Base-by-base conservation (phyloP, 2,113 vertebrate species). In the Myodes glareolus region DNA sequence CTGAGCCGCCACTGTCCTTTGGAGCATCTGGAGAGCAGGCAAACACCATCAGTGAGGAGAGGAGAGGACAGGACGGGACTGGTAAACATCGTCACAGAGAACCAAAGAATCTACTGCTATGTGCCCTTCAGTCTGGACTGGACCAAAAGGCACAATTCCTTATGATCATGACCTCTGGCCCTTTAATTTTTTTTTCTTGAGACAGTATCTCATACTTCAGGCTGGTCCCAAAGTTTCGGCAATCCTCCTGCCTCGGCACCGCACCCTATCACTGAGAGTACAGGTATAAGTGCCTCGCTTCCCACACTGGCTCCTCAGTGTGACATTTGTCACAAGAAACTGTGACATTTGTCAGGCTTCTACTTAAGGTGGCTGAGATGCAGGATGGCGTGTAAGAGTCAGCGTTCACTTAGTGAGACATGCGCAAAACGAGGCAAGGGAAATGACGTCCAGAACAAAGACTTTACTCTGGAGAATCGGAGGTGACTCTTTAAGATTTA, bases 1-100 rank as follows among this genome's bases (percentile, higher is more conserved):
- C 99, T 4, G 99, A 99, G 95, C 99, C 99, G 11, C 99, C 99
- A 17, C 99, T 99, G 98, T 99, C 99, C 96, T 99, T 99, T 4
- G 99, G 99, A 96, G 99, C 99, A 98, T 99, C 99, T 99, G 98
- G 75, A 98, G 93, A 94, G 90, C 19, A 55, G 93, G 25, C 78
- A 29, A 17, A 73, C 7, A 6, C 29, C 52, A 31, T n/a, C 6
- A n/a, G 65, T 47, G 13, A 21, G 86, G 78, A 87, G 13, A 21
- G 86, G 78, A 87, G 7, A 12, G 47, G 42, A 19, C 0, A 50
- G 47, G 72, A n/a, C 77, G 92, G 91, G 67, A 55, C 77, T 29
- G 6, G 36, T 14, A 88, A 92, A 55, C 47, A 55, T 47, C 50
- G 75, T 52, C 52, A 47, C 45, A 84, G 91, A 5, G 81, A 63